Percentiles rank a stretch among this genome's conserved stretches.
Conservation (phyloP, 2,888 invertebrate genomes). For the Byasa hedistus region DNA sequence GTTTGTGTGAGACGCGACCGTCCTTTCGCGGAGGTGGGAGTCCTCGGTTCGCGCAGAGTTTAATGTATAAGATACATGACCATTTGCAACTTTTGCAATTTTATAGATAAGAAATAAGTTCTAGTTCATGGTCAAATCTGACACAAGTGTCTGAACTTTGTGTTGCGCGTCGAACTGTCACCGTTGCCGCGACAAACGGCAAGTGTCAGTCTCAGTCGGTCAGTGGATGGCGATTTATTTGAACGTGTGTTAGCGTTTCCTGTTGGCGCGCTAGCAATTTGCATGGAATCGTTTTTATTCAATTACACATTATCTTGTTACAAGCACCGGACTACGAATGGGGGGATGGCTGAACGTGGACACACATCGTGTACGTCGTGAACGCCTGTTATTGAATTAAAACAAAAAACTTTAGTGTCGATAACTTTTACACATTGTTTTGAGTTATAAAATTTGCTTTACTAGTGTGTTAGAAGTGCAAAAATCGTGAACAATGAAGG, state of each 20-base stretch:
- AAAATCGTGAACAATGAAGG: slow-evolving; percentile 61
- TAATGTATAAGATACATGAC: background rate
- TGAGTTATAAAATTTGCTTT: slow-evolving; percentile 49
- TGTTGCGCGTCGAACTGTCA: slow-evolving; percentile 51
- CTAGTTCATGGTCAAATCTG: slow-evolving; percentile 61
- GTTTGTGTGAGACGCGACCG: slow-evolving; percentile 36
- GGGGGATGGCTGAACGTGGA: slow-evolving; percentile 53
- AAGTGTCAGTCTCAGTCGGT: slow-evolving; percentile 71
- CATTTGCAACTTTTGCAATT: slow-evolving; percentile 30
- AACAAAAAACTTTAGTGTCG: slow-evolving; percentile 33
- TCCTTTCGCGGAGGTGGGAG: slow-evolving; percentile 31
- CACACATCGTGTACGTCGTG: slow-evolving; percentile 51
- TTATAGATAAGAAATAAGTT: slow-evolving; percentile 43
- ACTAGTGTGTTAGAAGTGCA: slow-evolving; percentile 46
- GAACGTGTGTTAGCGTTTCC: slow-evolving; percentile 58
- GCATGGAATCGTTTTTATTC: slow-evolving; percentile 71
- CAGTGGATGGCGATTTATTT: slow-evolving; percentile 58
- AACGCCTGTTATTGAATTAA: slow-evolving; percentile 43
- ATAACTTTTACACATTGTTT: slow-evolving; percentile 51
- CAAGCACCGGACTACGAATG: slow-evolving; percentile 51
- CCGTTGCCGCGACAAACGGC: slow-evolving; percentile 40
- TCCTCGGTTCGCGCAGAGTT: slow-evolving; percentile 16
- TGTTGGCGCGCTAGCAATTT: slow-evolving; percentile 61
- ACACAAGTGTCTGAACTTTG: slow-evolving; percentile 40
- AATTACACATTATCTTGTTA: slow-evolving; percentile 70